phyloP scores from a whole-genome alignment of 2,797 vertebrate genomes.

The Chaenodraco wilsoni region DNA sequence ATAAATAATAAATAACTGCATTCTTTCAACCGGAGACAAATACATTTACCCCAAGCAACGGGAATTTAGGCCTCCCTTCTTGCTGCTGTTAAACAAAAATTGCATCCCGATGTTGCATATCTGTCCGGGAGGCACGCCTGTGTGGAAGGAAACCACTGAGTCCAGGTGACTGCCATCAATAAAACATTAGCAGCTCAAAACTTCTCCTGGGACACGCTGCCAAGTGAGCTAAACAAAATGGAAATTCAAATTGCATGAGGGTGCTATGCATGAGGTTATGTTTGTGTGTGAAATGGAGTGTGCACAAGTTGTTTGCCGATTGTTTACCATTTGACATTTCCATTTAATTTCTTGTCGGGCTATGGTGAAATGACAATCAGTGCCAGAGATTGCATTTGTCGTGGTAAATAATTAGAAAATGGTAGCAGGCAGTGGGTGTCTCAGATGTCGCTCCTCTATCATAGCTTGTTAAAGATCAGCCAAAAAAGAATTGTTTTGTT shows the following conservation, averaged over 20 bases:
- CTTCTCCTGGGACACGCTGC: slow-evolving; percentile 61
- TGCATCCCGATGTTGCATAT: slow-evolving; percentile 30
- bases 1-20: slow-evolving; percentile 56
- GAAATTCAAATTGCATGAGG: slow-evolving; percentile 80
- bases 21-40: slow-evolving; percentile 50
- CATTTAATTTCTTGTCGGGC: slow-evolving; percentile 72
- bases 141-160: slow-evolving; percentile 33
- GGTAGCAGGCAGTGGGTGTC: slow-evolving; percentile 22
- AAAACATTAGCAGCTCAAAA: slow-evolving; percentile 72
- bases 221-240: slow-evolving; percentile 74
- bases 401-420: slow-evolving; percentile 61
- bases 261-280: slow-evolving; percentile 29
- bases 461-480: slow-evolving; percentile 27
- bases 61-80: slow-evolving; percentile 49
- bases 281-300: slow-evolving; percentile 24
- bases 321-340: slow-evolving; percentile 78
- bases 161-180: slow-evolving; percentile 72
- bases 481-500: slow-evolving; percentile 28
- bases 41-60: slow-evolving; percentile 42
- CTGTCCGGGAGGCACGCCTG: slow-evolving; percentile 34
- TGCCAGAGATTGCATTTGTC: slow-evolving; percentile 62
- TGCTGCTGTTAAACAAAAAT: slow-evolving; percentile 34
- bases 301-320: slow-evolving; percentile 34
- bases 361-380: slow-evolving; percentile 68
- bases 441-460: slow-evolving; percentile 34